Evolutionary conservation across 2,797 vertebrate species (phyloP).

Genomic region (Bucorvus abyssinicus): DNA sequence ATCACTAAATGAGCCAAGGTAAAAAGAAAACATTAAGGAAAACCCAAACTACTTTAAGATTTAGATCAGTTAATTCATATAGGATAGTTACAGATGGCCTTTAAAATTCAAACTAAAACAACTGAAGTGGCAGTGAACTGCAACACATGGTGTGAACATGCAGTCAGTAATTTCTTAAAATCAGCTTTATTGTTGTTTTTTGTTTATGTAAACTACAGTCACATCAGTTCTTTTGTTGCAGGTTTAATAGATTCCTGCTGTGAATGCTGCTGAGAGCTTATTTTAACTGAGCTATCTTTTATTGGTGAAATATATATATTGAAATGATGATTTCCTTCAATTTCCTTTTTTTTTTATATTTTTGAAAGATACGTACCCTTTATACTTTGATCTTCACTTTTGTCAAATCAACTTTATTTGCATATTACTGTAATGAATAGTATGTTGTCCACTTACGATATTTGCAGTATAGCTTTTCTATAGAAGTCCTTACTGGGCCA

Average conservation of each 20-base stretch:
- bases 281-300: not conserved
- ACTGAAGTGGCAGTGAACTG: not conserved
- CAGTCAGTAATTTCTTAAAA: not conserved
- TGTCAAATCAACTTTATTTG: slow-evolving; percentile 44
- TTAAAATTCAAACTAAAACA: not conserved
- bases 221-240: not conserved
- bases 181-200: not conserved
- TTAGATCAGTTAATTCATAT: not conserved
- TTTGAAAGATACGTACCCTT: slow-evolving; percentile 1
- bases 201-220: not conserved
- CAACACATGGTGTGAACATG: not conserved
- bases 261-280: slow-evolving; percentile 14
- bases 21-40: not conserved
- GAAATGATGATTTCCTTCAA: not conserved
- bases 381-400: not conserved
- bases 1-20: not conserved
- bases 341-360: not conserved
- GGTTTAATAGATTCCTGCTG: not conserved
- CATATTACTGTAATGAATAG: slow-evolving; percentile 39
- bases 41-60: not conserved
- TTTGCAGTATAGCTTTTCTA: slow-evolving; percentile 31
- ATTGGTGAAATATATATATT: not conserved
- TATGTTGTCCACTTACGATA: slow-evolving; percentile 32
- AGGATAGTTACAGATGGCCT: not conserved
- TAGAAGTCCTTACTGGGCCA: not conserved